Evolutionary conservation across 2,797 vertebrate genomes (phyloP), one percentile per base, ranked within the genome.

Genomic region (Yasuhikotakia modesta): DNA sequence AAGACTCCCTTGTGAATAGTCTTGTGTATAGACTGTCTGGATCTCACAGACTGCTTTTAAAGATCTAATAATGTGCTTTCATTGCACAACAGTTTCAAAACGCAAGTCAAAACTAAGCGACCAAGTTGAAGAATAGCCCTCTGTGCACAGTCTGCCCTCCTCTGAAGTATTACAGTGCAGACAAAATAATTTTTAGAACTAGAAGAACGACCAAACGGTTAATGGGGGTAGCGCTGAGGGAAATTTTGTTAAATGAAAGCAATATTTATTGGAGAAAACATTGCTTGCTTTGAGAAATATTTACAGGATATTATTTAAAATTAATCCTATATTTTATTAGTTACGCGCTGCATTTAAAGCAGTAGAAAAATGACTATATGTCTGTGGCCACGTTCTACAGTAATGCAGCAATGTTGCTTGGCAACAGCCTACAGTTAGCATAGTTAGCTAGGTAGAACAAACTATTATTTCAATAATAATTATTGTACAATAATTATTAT

Each of bases 1-100:
- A 92, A 90, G 87, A 88, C 86, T 90, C 88, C 89, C 82, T 1
- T 83, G 87, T 84, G 89, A 79, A 86, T 72, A 83, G 83, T 79
- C 19, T 57, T 84, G 73, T 81, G 79, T 82, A 85, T 84, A 66
- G 84, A 78, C 74, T 79, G 16, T 86, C 85, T 83, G 83, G 83
- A 81, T 86, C 85, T 71, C 84, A 86, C 48, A 74, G 85, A 30
- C 77, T 86, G 77, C 85, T 86, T 83, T 80, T 80, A 71, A 17
- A 61, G 58, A 76, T 74, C 86, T 80, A 87, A 87, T 87, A 86
- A 87, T 85, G 86, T 73, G 82, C 85, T 89, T 52, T 19, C 70
- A 68, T 70, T 68, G 39, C 67, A 16, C 81, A 39, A 77, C 24
- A 57, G 85, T 84, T 79, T 66, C 73, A 76, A 67, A 21, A 70